phyloP scores from a whole-genome alignment of 2,888 invertebrate species.

The Idaea dimidiata region DNA sequence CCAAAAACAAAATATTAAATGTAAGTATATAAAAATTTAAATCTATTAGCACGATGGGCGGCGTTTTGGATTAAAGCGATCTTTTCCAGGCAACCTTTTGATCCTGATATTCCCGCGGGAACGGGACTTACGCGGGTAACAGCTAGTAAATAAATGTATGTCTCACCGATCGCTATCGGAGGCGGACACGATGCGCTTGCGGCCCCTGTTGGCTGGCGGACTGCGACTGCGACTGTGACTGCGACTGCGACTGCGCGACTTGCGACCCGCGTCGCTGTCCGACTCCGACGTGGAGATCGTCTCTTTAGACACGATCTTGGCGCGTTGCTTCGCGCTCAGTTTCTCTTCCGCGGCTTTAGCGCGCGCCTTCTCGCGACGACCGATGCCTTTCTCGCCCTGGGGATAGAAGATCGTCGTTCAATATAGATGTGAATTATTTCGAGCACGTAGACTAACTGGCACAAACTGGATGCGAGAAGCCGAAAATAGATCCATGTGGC shows the following conservation, averaged over 20 bases:
- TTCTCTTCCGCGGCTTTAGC: conserved; percentile 82
- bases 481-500: too few species aligned
- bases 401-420: background rate
- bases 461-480: too few species aligned
- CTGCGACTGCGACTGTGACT: conserved; percentile 53
- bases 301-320: conserved; percentile 95
- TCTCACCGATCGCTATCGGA: conserved; percentile 78
- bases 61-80: too few species aligned
- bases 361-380: conserved; percentile 61
- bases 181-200: conserved; percentile 83
- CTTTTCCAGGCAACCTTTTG: too few species aligned
- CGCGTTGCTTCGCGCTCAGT: conserved; percentile 90
- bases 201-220: conserved; percentile 70
- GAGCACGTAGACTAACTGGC: too few species aligned
- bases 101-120: too few species aligned
- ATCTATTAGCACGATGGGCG: too few species aligned
- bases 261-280: conserved; percentile 80
- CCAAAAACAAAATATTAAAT: too few species aligned
- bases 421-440: background rate
- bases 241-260: conserved; percentile 52
- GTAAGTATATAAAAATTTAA: too few species aligned
- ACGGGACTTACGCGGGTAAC: too few species aligned
- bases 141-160: too few species aligned
- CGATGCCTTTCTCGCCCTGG: conserved; percentile 68
- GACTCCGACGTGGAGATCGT: conserved; percentile 96